Base-by-base conservation (phyloP, 2,113 vertebrate species). In the Ochotona princeps region DNA sequence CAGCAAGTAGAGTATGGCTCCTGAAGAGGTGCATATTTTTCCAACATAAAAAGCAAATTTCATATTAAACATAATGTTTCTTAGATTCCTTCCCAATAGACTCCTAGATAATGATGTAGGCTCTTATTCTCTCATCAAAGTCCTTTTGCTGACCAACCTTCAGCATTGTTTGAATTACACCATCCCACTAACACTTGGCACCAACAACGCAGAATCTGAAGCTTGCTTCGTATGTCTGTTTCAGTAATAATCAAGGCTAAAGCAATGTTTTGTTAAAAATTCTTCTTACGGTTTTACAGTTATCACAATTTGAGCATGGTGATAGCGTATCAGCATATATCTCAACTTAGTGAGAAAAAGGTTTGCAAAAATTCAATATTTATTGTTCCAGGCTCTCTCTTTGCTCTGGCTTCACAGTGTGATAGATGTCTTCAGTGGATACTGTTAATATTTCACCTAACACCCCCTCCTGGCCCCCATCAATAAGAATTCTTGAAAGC, bases 1-100 rank as follows among this genome's bases (percentile, higher is more conserved):
- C 49, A 92, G 5, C 54, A 69, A 94, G 87, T 13, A 92, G 9
- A 3, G 63, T 35, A 87, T 92, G 13, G 54, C 92, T 90, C 57
- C 44, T 79, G 49, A 94, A 61, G 44, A 6, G 38, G 72, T 83
- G n/a, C 4, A 35, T 25, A 38, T 78, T 85, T 67, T 79, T 30
- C 30, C 66, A 84, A 74, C 54, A 74, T 12, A 12, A 25, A 73
- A 90, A 75, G 8, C 0, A 75, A 57, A 63, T 57, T 20, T 90
- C 2, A 26, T 80, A 26, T 49, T 93, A 80, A 90, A 83, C 21
- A 74, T 13, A 30, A 0, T 69, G 17, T 49, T 67, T 87, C 35
- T 57, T 51, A 61, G 23, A 63, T 75, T 92, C 70, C 4, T 38
- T 61, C 4, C 28, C 18, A 35, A n/a, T 20, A 44, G 7, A 57